Base-by-base conservation (phyloP, 1,140 invertebrate genomes). In the Diuraphis noxia region DNA sequence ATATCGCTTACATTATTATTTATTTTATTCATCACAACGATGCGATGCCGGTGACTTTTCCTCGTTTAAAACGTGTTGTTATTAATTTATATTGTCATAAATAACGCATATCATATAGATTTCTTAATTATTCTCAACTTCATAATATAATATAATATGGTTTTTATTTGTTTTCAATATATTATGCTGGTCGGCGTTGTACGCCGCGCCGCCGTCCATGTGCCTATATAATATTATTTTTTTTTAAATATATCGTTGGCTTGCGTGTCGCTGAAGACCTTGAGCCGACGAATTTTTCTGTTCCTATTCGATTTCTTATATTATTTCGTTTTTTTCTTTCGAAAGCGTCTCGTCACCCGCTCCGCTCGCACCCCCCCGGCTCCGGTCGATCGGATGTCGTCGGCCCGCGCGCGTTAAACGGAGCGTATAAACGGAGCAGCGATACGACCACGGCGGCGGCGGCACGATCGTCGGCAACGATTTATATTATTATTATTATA, bases 341-440 rank as follows among this genome's bases (percentile, higher is more conserved):
- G 82, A 85, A 85, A 85, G 82, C 82, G 82, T 85, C 81, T 40
- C 38, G 38, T 43, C 81, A 25, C 19, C 9, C 38, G 36, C 81
- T 41, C 81, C 36, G 38, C 23, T 41, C 13, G 81, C 30, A 82
- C 81, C 38, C 38, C 81, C 38, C 40, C 79, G 81, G 23, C 25
- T n/a, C 25, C 9, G 6, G 30, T 85, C 6, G 82, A 85, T 82
- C 38, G 38, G 56, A 72, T 72, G 34, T 72, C 56, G 56, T 72
- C n/a, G 56, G 30, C 81, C 25, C 38, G 82, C 40, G 82, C 17
- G 30, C 40, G 82, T 85, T 85, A 85, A 85, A 85, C 82, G 82
- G 82, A 85, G 41, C 82, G 41, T 85, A 43, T 85, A 85, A 85
- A 85, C 82, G 82, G 41, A 85, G n/a, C 77, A 38, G 36, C 21